Evolutionary conservation across 1,140 invertebrate species (phyloP), one percentile per base, ranked within the genome.

Genomic region (Lethrus apterus): DNA sequence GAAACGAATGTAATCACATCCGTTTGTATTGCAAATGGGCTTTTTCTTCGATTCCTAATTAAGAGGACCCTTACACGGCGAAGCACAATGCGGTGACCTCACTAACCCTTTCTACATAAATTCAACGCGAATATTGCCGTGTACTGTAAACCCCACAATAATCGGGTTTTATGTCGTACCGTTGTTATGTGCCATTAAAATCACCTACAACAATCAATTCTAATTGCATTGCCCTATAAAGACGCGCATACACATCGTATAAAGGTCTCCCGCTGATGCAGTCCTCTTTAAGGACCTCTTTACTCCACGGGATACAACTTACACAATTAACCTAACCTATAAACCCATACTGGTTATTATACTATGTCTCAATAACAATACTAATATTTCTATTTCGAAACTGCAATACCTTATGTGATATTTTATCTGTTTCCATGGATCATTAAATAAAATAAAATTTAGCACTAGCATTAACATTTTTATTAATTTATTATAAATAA

Each of bases 181-280:
- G 34, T 9, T 36, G 34, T 36, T 36, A 61, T 56, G 52, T 46
- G 46, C 45, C 51, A 48, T 56, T 60, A 62, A 62, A 64, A 63
- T 63, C 62, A 62, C 60, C 62, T 63, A 57, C 54, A 57, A 62
- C 62, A 62, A 64, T 64, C 62, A 62, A 60, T 64, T 63, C 58
- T 64, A 63, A 64, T 64, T 64, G 62, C 62, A 57, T 56, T 56
- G 56, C 57, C 53, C 57, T 60, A 63, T 64, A 62, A 62, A 62
- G 52, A 53, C 48, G 48, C 33, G 52, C 48, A 50, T 58, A 52
- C 51, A 52, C 42, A 56, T 42, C 32, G 43, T 55, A 62, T 58
- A 63, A 60, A 64, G 57, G 50, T 48, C 52, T 53, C 54, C 57
- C 53, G 54, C 58, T 55, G 59, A 54, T 54, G 48, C 41, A 55